Evolutionary conservation across 2,888 invertebrate species (phyloP).

Genomic region (Lottia scabra): DNA sequence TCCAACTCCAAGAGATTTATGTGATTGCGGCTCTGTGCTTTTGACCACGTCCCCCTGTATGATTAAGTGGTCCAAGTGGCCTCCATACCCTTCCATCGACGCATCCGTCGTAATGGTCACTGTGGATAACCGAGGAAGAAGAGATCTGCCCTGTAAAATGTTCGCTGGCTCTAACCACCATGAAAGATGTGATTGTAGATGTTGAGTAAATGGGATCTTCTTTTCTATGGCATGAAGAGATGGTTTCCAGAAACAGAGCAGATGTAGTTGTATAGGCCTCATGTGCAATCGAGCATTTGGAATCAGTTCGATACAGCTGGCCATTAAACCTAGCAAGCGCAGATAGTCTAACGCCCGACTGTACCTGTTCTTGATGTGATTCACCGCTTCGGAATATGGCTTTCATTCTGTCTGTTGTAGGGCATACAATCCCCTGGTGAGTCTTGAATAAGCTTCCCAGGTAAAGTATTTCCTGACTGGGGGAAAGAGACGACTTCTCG

Average conservation of each 20-base stretch:
- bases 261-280: conserved; percentile 10
- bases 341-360: conserved; percentile 11
- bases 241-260: neutral
- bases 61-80: neutral
- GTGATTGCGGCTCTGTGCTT: neutral
- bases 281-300: conserved; percentile 14
- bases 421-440: conserved; percentile 17
- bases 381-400: neutral
- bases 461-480: conserved; percentile 21
- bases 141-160: neutral
- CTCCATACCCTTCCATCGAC: conserved; percentile 6
- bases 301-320: conserved; percentile 9
- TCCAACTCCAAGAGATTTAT: conserved; percentile 12
- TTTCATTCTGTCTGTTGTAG: conserved; percentile 21
- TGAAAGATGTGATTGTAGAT: neutral
- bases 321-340: neutral
- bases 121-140: neutral
- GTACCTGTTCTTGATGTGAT: neutral
- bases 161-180: neutral
- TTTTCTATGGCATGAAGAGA: neutral
- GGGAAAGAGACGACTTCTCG: conserved; percentile 28
- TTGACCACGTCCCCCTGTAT: conserved; percentile 14
- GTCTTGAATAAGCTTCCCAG: conserved; percentile 20
- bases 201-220: neutral
- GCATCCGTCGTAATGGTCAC: conserved; percentile 11